phyloP scores from a whole-genome alignment of 1,140 invertebrate genomes.

The Sycophaga agraensis region DNA sequence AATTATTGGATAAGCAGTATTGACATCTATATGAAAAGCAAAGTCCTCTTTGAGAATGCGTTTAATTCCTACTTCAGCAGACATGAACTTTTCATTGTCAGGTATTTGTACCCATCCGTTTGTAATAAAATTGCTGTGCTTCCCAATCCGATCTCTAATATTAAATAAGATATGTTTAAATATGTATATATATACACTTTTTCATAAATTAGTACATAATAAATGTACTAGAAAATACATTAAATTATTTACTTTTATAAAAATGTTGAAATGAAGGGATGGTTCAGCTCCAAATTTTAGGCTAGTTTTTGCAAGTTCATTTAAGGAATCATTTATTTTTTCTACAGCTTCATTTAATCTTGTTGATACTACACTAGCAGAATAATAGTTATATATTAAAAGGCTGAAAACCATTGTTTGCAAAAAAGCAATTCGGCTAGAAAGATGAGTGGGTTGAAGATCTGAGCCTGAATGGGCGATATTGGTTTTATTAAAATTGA shows the following conservation, averaged over 20 bases:
- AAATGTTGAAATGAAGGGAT: constrained; percentile 40
- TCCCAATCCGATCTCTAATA: constrained; percentile 33
- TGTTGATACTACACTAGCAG: constrained; percentile 45
- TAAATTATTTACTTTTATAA: constrained; percentile 39
- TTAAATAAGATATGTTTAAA: background rate
- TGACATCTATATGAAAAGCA: constrained; percentile 34
- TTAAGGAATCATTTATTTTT: constrained; percentile 49
- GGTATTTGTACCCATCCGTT: constrained; percentile 28
- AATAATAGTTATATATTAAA: constrained; percentile 48
- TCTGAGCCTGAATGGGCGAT: background rate
- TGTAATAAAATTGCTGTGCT: constrained; percentile 8
- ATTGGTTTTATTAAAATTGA: background rate
- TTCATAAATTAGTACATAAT: background rate
- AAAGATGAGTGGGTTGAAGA: background rate
- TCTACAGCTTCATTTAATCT: constrained; percentile 44
- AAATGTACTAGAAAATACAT: background rate
- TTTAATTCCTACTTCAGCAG: constrained; percentile 19
- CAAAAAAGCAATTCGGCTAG: constrained; percentile 37
- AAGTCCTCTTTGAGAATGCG: constrained; percentile 25
- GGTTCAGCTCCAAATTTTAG: constrained; percentile 42
- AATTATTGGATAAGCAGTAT: constrained; percentile 33
- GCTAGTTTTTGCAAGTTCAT: constrained; percentile 38
- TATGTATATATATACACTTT: background rate
- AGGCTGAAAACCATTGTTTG: constrained; percentile 40
- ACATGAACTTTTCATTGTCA: constrained; percentile 26